These are phyloP conservation scores for Illadopsis cleaveri DNA, from an alignment of 2,113 vertebrate species.

Conservation along the genomic window DNA sequence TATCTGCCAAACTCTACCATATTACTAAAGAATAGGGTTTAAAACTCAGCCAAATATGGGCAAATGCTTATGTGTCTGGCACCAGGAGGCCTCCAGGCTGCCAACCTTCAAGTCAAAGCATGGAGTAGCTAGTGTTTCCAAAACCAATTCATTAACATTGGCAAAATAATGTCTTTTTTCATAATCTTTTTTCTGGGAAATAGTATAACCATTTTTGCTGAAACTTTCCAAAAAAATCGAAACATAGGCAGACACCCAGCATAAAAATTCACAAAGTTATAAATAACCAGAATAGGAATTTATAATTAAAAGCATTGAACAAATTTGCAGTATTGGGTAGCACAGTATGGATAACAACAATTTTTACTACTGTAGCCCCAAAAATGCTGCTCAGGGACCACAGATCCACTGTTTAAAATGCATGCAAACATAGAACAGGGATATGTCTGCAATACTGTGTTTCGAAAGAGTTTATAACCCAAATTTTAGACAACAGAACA, in stretches of 20 bases:
- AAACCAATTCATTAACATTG: constrained; percentile 63
- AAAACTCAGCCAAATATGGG: constrained; percentile 45
- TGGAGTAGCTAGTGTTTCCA: background rate
- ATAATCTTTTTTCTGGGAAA: constrained; percentile 67
- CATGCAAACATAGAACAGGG: background rate
- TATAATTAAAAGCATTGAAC: constrained; percentile 20
- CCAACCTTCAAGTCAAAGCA: constrained; percentile 51
- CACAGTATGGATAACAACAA: background rate
- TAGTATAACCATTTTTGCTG: constrained; percentile 21
- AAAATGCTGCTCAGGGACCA: background rate
- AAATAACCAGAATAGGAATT: constrained; percentile 12
- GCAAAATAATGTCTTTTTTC: constrained; percentile 54
- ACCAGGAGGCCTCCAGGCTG: background rate
- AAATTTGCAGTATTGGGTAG: background rate
- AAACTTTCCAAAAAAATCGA: constrained; percentile 52
- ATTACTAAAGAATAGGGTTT: constrained; percentile 26
- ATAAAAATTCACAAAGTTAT: constrained; percentile 29
- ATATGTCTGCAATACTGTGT: background rate
- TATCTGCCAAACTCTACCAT: constrained; percentile 11
- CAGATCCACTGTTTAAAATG: background rate
- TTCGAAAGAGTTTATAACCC: background rate
- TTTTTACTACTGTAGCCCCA: background rate
- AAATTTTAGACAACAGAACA: background rate
- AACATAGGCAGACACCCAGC: constrained; percentile 46
- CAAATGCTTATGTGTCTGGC: constrained; percentile 51